Conservation (phyloP, 2,888 invertebrate species). For the Coenonympha glycerion region DNA sequence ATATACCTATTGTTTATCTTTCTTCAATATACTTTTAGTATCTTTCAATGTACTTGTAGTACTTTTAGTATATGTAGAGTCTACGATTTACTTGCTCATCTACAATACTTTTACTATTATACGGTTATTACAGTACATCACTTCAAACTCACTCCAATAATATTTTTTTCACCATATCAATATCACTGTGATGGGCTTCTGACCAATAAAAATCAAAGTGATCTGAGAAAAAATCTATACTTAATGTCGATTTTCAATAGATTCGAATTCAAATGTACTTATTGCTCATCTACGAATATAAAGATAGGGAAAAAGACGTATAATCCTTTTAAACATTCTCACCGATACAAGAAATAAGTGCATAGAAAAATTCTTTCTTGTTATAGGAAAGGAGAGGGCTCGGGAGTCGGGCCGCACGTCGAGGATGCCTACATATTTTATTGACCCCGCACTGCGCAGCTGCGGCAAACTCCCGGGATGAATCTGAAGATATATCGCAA, state of each 20-base stretch:
- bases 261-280: constrained; percentile 19
- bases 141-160: too few species aligned
- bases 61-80: too few species aligned
- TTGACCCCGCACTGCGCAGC: constrained; percentile 49
- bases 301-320: constrained; percentile 24
- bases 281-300: constrained; percentile 16
- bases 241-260: constrained; percentile 10
- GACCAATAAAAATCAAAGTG: too few species aligned
- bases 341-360: constrained; percentile 58
- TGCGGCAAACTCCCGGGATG: constrained; percentile 34
- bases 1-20: too few species aligned
- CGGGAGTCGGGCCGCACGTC: constrained; percentile 53
- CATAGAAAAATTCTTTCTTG: constrained; percentile 73
- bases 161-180: too few species aligned
- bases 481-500: constrained; percentile 38
- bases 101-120: too few species aligned
- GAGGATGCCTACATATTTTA: constrained; percentile 72
- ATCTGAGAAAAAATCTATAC: too few species aligned
- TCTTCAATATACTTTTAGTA: too few species aligned
- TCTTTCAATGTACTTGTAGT: too few species aligned
- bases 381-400: constrained; percentile 66
- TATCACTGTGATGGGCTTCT: too few species aligned
- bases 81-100: too few species aligned
- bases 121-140: too few species aligned
- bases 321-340: constrained; percentile 48